Base-by-base conservation (phyloP, 2,797 vertebrate species). In the Rousettus madagascariensis region DNA sequence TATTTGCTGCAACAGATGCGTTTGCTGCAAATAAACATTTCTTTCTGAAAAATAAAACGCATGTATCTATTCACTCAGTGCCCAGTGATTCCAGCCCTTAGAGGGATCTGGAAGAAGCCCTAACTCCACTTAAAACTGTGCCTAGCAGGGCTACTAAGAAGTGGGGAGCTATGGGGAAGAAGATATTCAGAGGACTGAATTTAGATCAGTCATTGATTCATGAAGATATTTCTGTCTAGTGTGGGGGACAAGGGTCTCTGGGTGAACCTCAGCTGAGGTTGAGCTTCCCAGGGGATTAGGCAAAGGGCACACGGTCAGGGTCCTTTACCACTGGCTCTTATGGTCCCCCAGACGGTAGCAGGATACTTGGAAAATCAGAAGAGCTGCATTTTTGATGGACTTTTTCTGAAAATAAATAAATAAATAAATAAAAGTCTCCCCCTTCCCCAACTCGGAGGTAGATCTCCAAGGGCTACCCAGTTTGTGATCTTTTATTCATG, bases 401-500 rank as follows among this genome's bases (percentile, higher is more conserved):
- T n/a, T 78, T 15, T 90, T 75, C 12, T 66, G 28, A 91, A 86
- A 55, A 71, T 49, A 93, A 71, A 95, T 83, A 51, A 55, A 71
- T 49, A 49, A 49, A 49, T 49, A 49, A 43, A 63, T 10, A n/a
- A 51, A 16, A 33, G 0, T 28, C 26, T 71, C 12, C 10, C 6
- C 1, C 8, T 36, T 30, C 36, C n/a, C 49, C 69, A 30, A 0
- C 20, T 51, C 46, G n/a, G 41, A 87, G 86, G 57, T 66, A n/a
- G 19, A 11, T 86, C 90, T 93, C 30, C 28, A 83, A 87, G 51
- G 33, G 28, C 41, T 69, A 49, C 38, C 84, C 49, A 17, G 28
- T 85, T 43, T 96, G 55, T 97, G 94, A 91, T 77, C 78, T 91
- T 93, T 93, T 94, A 95, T 96, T 95, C 43, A 43, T 74, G 82